Conservation (phyloP, 2,113 vertebrate species). For the Zeus faber region DNA sequence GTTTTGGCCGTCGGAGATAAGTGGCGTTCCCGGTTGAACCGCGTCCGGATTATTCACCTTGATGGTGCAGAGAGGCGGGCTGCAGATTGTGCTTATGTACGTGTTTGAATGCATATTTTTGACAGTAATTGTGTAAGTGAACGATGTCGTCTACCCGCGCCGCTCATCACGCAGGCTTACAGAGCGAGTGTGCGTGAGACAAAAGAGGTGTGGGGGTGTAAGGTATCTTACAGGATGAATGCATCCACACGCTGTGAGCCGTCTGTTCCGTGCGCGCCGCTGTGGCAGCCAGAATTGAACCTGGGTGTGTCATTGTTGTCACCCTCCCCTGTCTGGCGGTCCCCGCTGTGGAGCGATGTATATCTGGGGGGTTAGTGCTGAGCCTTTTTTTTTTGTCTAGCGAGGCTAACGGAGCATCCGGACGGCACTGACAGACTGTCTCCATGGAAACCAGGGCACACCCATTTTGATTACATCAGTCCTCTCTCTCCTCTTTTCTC, state of each 20-base stretch:
- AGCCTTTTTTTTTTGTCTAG: constrained; percentile 38
- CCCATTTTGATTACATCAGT: constrained; percentile 71
- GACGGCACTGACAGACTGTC: constrained; percentile 54
- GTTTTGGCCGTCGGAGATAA: constrained; percentile 25
- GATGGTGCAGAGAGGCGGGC: too few species aligned
- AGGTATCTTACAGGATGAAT: constrained; percentile 25
- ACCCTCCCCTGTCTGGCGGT: constrained; percentile 24
- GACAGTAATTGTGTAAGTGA: constrained; percentile 1
- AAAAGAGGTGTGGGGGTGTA: constrained; percentile 4
- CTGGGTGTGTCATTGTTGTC: constrained; percentile 47
- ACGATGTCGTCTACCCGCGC: not conserved
- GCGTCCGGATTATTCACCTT: too few species aligned
- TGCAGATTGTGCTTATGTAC: not conserved
- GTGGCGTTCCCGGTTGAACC: too few species aligned
- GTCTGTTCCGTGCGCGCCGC: constrained; percentile 39
- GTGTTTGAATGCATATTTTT: not conserved
- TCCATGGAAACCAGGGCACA: constrained; percentile 71
- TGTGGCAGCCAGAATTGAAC: constrained; percentile 26
- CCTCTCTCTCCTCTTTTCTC: constrained; percentile 6
- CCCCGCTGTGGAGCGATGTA: constrained; percentile 28
- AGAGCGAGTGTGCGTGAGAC: constrained; percentile 13
- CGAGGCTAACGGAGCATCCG: constrained; percentile 36
- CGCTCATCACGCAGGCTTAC: not conserved
- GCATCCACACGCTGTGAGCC: constrained; percentile 19
- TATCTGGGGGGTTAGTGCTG: constrained; percentile 24